Percentiles rank a stretch among this genome's conserved stretches.
Conservation (phyloP, 2,113 vertebrate genomes). For the Peromyscus leucopus region DNA sequence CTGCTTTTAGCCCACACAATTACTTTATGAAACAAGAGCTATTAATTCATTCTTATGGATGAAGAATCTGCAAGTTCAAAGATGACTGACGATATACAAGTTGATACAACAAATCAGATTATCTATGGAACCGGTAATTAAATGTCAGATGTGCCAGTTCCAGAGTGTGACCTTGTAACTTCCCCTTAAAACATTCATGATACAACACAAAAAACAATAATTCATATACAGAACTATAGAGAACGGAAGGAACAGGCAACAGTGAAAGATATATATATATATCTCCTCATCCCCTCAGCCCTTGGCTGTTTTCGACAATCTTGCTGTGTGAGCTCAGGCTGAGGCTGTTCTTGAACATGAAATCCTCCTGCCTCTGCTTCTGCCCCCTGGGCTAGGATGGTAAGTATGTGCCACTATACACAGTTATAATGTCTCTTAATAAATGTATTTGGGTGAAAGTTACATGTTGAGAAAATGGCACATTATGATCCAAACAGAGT, state of each 20-base stretch:
- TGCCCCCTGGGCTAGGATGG: not conserved
- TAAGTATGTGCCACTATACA: not conserved
- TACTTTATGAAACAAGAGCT: not conserved
- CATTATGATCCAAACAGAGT: not conserved
- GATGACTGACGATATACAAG: not conserved
- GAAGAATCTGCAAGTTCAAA: not conserved
- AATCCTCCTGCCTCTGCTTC: not conserved
- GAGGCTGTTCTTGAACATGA: not conserved
- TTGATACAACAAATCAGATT: not conserved
- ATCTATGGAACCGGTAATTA: not conserved
- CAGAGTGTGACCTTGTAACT: not conserved
- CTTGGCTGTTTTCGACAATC: not conserved
- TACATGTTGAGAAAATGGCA: not conserved
- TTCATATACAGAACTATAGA: not conserved
- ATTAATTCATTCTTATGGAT: not conserved
- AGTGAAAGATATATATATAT: not conserved
- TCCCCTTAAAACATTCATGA: not conserved
- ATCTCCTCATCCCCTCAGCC: not conserved
- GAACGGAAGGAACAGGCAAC: not conserved
- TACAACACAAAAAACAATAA: not conserved
- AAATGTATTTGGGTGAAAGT: not conserved
- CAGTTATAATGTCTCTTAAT: not conserved
- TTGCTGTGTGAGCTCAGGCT: not conserved
- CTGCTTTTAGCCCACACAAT: not conserved
- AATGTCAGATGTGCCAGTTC: not conserved